Evolutionary conservation across 2,888 invertebrate genomes (phyloP).

Genomic region (Eristalis tenax): DNA sequence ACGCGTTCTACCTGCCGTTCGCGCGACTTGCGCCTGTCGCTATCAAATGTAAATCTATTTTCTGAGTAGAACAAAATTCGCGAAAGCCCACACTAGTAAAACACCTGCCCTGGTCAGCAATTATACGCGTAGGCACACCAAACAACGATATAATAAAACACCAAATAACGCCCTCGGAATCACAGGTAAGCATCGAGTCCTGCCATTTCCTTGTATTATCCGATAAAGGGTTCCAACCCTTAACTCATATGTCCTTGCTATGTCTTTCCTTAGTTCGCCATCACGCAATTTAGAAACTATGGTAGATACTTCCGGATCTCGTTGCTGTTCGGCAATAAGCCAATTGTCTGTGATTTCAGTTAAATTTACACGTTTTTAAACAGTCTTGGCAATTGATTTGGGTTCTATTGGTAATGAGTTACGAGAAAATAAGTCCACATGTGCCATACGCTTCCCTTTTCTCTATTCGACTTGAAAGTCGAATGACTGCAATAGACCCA

Average conservation of each 20-base stretch:
- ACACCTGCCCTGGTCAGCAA: constrained; percentile 57
- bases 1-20: constrained; percentile 63
- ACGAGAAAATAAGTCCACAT: too few species aligned
- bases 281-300: constrained; percentile 11
- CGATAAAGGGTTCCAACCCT: neutral
- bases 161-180: too few species aligned
- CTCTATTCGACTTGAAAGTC: constrained; percentile 35
- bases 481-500: constrained; percentile 44
- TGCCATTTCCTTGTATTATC: constrained; percentile 20
- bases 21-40: constrained; percentile 57
- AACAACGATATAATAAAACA: constrained; percentile 10
- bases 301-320: constrained; percentile 6
- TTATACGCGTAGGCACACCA: constrained; percentile 19
- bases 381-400: constrained; percentile 9
- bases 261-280: constrained; percentile 1
- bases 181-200: constrained; percentile 7
- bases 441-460: neutral
- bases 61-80: constrained; percentile 39
- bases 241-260: constrained; percentile 8
- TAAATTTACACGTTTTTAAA: constrained; percentile 35
- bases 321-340: constrained; percentile 20
- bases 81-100: constrained; percentile 45
- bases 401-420: neutral
- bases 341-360: constrained; percentile 50
- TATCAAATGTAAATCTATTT: constrained; percentile 46